A percentile compares a stretch with the other conserved stretches of the same genome.
phyloP scores from a whole-genome alignment of 1,140 invertebrate genomes.

The Diploscapter pachys region DNA sequence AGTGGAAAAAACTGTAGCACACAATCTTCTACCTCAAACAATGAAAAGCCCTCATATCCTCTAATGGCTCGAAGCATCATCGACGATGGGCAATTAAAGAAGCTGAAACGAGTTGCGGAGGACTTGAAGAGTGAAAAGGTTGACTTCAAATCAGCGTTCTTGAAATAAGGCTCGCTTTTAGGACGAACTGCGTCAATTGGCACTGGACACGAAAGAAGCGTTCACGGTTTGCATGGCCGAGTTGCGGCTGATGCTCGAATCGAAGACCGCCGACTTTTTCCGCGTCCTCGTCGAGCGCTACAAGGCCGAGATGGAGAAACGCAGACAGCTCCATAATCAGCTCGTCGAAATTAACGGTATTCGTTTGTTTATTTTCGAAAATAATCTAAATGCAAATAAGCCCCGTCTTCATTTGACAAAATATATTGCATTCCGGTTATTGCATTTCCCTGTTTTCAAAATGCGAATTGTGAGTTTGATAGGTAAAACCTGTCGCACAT shows the following conservation, averaged over 20 bases:
- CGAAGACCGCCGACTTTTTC: constrained; percentile 40
- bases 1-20: too few relatives aligned
- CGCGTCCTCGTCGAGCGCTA: constrained; percentile 41
- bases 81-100: constrained; percentile 29
- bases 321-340: constrained; percentile 45
- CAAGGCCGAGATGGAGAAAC: constrained; percentile 46
- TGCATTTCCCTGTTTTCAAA: too few relatives aligned
- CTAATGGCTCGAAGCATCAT: constrained; percentile 31
- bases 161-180: background rate
- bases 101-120: constrained; percentile 27
- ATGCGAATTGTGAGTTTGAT: too few relatives aligned
- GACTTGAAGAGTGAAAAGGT: constrained; percentile 36
- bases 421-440: too few relatives aligned
- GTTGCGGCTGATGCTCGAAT: constrained; percentile 22
- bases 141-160: background rate
- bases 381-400: background rate
- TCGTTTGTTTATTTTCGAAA: background rate
- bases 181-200: constrained; percentile 27
- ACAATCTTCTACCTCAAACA: too few relatives aligned
- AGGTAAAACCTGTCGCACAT: too few relatives aligned
- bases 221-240: constrained; percentile 34
- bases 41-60: constrained; percentile 19
- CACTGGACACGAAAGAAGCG: constrained; percentile 32
- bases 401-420: too few relatives aligned
- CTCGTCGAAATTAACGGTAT: constrained; percentile 48